These are phyloP conservation scores for Stegana nigrithorax DNA, from an alignment of 2,888 invertebrate genomes.

Conservation along the genomic window DNA sequence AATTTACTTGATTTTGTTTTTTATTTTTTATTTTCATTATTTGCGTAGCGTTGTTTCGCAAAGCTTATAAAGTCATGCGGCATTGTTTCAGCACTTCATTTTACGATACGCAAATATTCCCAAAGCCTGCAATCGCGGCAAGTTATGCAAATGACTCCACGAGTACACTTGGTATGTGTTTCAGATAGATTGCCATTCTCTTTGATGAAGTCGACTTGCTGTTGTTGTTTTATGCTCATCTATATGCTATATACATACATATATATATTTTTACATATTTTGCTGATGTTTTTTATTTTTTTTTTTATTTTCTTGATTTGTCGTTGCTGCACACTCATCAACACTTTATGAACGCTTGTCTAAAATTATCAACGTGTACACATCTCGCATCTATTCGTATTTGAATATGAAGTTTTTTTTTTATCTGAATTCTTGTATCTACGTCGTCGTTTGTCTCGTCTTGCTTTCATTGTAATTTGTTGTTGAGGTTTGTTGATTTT, in stretches of 20 bases:
- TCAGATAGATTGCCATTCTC: too few species aligned
- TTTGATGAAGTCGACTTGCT: too few species aligned
- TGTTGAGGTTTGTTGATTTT: conserved; percentile 1
- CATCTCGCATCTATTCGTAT: too few species aligned
- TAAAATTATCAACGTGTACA: conserved; percentile 16
- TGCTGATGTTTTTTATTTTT: too few species aligned
- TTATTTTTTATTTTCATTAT: not conserved
- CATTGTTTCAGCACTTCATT: not conserved
- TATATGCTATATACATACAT: too few species aligned
- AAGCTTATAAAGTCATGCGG: too few species aligned
- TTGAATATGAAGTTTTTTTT: not conserved
- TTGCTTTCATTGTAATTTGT: not conserved
- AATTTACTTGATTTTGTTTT: not conserved
- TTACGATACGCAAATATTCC: not conserved
- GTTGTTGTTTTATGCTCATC: too few species aligned
- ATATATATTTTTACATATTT: too few species aligned
- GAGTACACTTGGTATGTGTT: too few species aligned
- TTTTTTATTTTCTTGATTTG: too few species aligned
- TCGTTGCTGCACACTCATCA: too few species aligned
- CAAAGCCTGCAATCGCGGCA: not conserved
- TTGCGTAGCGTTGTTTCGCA: too few species aligned
- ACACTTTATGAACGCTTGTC: conserved; percentile 10
- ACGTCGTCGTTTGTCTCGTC: not conserved
- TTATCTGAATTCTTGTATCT: not conserved
- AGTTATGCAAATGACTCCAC: not conserved